Base-by-base conservation (phyloP, 2,113 vertebrate species). In the Tinamus guttatus region DNA sequence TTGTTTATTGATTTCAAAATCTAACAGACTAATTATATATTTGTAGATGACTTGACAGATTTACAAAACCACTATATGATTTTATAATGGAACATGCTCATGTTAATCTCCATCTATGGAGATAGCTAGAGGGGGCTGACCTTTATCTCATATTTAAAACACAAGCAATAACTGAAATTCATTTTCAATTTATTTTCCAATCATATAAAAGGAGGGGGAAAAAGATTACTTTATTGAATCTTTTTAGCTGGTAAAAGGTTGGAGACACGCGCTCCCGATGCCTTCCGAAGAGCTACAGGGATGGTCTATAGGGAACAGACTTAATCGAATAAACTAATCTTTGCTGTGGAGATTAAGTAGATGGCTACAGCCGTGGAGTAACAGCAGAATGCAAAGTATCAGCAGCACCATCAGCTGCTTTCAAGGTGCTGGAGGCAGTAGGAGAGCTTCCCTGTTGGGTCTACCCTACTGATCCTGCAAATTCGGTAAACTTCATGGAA, bases 181-280 rank as follows among this genome's bases (percentile, higher is more conserved):
- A 97, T 98, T 98, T 98, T 98, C 98, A 98, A 98, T 98, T 98
- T 98, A 97, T 98, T 98, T 98, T 98, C 97, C 98, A 98, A 98
- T 98, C 97, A 96, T 97, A 97, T 96, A 96, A 98, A 97, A 98
- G 95, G 93, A 97, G 95, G 92, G 96, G 94, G 97, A 88, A 96
- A 49, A 94, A 98, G 97, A 97, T 97, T 97, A 96, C 95, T 97
- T 97, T 97, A 97, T 98, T 97, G 97, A 97, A 97, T 97, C 97
- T 95, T 93, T 94, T 95, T 85, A 95, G 96, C 97, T 94, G 93
- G 97, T 92, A 93, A 97, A 97, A 98, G 96, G 96, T 91, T 96
- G 97, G 96, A 92, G 59, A 94, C 92, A 91, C 95, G 87, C 81
- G 95, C 87, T 96, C 92, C 76, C 95, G 97, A 97, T 93, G 95